Evolutionary conservation across 2,113 vertebrate species (phyloP).

Genomic region (Mohoua ochrocephala): DNA sequence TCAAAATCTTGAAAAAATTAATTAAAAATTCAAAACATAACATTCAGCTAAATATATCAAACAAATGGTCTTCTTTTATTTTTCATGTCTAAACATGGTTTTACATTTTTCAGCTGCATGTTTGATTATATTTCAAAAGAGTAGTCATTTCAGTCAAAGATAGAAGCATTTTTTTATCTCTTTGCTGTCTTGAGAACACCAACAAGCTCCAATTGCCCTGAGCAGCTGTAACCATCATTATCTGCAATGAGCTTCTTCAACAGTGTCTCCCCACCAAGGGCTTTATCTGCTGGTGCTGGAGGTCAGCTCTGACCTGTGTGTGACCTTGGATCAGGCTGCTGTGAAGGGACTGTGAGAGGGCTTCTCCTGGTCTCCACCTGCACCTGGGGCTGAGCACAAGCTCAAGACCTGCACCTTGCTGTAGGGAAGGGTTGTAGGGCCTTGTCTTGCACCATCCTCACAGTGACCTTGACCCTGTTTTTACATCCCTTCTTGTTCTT

Average conservation of each 20-base stretch:
- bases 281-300: background rate
- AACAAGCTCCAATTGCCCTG: background rate
- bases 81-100: background rate
- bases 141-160: background rate
- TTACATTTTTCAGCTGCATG: background rate
- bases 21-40: background rate
- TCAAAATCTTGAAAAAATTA: background rate
- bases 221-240: background rate
- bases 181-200: background rate
- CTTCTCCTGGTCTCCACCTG: fast-evolving
- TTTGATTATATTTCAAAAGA: background rate
- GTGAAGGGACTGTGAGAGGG: too few relatives aligned
- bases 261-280: too few relatives aligned
- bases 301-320: background rate
- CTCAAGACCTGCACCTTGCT: background rate
- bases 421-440: background rate
- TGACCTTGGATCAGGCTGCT: background rate
- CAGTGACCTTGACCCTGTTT: background rate
- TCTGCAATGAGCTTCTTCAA: background rate
- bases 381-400: fast-evolving
- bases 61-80: background rate
- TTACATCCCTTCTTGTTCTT: background rate
- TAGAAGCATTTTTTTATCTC: background rate
- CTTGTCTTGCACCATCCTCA: background rate
- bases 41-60: background rate